A percentile compares a stretch with the other conserved stretches of the same genome.
Conservation (phyloP, 2,113 vertebrate genomes). For the Neodontobutis hainanensis region DNA sequence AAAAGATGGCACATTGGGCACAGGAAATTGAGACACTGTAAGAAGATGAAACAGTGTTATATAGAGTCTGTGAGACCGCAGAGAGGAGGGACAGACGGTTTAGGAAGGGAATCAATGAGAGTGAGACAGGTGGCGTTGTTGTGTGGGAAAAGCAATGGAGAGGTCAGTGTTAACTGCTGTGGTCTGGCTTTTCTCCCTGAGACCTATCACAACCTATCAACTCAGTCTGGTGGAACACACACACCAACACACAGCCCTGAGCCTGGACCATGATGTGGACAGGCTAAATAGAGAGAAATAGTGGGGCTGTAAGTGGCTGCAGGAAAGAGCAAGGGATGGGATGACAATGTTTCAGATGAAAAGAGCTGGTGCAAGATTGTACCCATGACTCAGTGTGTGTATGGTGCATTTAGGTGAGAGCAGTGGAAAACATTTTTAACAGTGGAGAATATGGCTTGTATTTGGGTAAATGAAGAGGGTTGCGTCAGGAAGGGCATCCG, state of each 20-base stretch:
- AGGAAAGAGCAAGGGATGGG: slow-evolving; percentile 26
- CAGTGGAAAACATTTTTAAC: not conserved
- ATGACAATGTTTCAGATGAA: slow-evolving; percentile 54
- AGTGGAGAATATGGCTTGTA: too few relatives aligned
- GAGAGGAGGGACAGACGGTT: slow-evolving; percentile 13
- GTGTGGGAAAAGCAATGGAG: slow-evolving; percentile 42
- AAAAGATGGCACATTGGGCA: not conserved
- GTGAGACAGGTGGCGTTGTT: slow-evolving; percentile 36
- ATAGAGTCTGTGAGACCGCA: not conserved
- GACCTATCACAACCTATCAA: slow-evolving; percentile 67
- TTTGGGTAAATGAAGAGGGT: too few relatives aligned
- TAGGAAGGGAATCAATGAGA: not conserved
- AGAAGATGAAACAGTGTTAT: not conserved
- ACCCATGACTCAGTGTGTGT: slow-evolving; percentile 4
- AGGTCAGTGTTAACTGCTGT: slow-evolving; percentile 68
- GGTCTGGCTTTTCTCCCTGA: slow-evolving; percentile 56
- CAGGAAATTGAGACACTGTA: not conserved
- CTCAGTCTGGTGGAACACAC: slow-evolving; percentile 44
- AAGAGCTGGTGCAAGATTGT: slow-evolving; percentile 18
- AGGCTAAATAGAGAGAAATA: slow-evolving; percentile 61
- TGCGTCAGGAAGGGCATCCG: too few relatives aligned
- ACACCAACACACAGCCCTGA: slow-evolving; percentile 5
- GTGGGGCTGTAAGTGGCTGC: slow-evolving; percentile 50
- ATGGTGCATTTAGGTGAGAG: not conserved
- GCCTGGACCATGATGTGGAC: slow-evolving; percentile 32